Base-by-base conservation (phyloP, 2,113 vertebrate genomes). In the Nettapus auritus region DNA sequence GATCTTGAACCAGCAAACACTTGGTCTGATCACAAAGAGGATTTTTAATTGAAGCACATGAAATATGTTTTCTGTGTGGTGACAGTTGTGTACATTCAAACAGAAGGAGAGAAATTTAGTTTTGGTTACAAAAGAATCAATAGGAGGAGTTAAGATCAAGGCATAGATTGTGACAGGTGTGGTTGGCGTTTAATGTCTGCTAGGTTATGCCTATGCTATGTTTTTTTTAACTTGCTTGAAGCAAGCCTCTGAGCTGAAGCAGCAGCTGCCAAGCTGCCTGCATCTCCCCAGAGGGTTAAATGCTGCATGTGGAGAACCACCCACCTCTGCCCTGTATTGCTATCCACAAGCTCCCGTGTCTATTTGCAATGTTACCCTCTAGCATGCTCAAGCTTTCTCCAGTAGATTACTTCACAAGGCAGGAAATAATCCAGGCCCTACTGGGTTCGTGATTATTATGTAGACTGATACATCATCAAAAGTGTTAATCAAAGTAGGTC, bases 301-400 rank as follows among this genome's bases (percentile, higher is more conserved):
- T 13, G 8, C 36, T 25, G n/a, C 6, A 2, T 13, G 38, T 23
- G 52, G 75, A 46, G 48, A 76, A 9, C 15, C 33, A 64, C 4
- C 29, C 1, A 0, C 5, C 56, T 40, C 48, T n/a, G n/a, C 33
- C 36, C 6, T 25, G 1, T 4, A 2, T 4, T 59, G n/a, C 25
- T 79, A 19, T 42, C 40, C 38, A 12, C 57, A 64, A 0, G 4
- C 21, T 38, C 59, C 57, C 34, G 9, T 6, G 16, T 22, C 56
- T 36, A 3, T 19, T 6, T 11, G 23, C 1, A n/a, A 0, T 6
- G 8, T 50, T 7, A 13, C 9, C n/a, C 26, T 77, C 11, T 13
- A 42, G 19, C 22, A 4, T 33, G 8, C 33, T 70, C n/a, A 81
- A 78, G 40, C 26, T 34, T 34, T 62, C 40, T 78, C 21, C 18